These are phyloP conservation scores for Alfaro cultratus DNA, from an alignment of 2,797 vertebrate species.

Conservation along the genomic window DNA sequence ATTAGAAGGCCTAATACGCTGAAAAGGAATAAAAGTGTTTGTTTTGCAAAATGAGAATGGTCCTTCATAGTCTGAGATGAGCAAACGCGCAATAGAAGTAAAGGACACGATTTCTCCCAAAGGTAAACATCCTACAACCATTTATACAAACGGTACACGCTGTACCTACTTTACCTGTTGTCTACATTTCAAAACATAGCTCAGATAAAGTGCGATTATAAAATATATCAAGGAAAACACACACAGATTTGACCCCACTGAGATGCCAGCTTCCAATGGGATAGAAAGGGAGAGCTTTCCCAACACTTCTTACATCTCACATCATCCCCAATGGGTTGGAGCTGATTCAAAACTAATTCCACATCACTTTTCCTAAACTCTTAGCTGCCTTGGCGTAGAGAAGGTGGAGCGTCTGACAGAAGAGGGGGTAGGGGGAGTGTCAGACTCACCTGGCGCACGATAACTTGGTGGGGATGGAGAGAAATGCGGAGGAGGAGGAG, in stretches of 20 bases:
- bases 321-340: neutral
- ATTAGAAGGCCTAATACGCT: neutral
- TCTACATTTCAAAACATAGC: slow-evolving; percentile 5
- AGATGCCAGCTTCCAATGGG: neutral
- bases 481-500: slow-evolving; percentile 79
- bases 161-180: neutral
- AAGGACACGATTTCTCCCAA: slow-evolving; percentile 12
- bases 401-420: slow-evolving; percentile 53
- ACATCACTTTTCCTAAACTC: slow-evolving; percentile 38
- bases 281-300: neutral
- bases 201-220: slow-evolving; percentile 1
- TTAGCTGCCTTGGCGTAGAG: slow-evolving; percentile 30
- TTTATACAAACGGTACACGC: neutral
- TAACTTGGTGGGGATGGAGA: slow-evolving; percentile 79
- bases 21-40: slow-evolving; percentile 4
- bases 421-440: slow-evolving; percentile 41
- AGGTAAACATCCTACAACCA: neutral
- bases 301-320: neutral
- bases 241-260: neutral
- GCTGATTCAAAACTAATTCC: slow-evolving; percentile 2
- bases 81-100: slow-evolving; percentile 9
- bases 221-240: neutral
- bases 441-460: slow-evolving; percentile 76
- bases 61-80: neutral
- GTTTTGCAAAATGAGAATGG: neutral